phyloP scores from a whole-genome alignment of 2,888 invertebrate genomes.

The Mesorhabditis spiculigera region DNA sequence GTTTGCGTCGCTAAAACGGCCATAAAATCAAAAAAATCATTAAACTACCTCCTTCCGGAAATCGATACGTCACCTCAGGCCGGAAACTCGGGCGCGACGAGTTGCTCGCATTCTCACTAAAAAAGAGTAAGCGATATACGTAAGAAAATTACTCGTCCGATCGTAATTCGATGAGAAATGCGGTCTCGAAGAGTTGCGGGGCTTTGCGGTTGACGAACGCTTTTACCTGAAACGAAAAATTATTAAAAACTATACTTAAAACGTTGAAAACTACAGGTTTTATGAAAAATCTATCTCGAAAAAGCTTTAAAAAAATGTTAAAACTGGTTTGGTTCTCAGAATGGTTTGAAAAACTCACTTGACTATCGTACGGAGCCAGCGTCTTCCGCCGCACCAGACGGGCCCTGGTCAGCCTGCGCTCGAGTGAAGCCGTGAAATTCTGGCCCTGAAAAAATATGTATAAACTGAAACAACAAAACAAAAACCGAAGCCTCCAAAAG shows the following conservation, averaged over 20 bases:
- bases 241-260: not conserved
- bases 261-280: too few species aligned
- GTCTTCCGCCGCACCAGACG: not conserved
- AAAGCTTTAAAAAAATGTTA: too few species aligned
- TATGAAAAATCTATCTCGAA: too few species aligned
- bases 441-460: not conserved
- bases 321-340: too few species aligned
- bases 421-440: not conserved
- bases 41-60: not conserved
- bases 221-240: not conserved
- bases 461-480: too few species aligned
- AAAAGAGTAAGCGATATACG: too few species aligned
- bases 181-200: not conserved
- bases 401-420: not conserved
- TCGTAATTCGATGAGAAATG: not conserved
- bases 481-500: too few species aligned
- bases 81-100: not conserved
- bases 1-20: not conserved
- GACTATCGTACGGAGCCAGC: slow-evolving; percentile 2
- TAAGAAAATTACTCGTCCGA: not conserved
- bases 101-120: slow-evolving; percentile 1
- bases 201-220: slow-evolving; percentile 4
- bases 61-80: not conserved
- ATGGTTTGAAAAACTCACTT: not conserved
- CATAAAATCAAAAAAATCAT: not conserved